Evolutionary conservation across 1,140 invertebrate species (phyloP).

Genomic region (Heliconius hermathena): DNA sequence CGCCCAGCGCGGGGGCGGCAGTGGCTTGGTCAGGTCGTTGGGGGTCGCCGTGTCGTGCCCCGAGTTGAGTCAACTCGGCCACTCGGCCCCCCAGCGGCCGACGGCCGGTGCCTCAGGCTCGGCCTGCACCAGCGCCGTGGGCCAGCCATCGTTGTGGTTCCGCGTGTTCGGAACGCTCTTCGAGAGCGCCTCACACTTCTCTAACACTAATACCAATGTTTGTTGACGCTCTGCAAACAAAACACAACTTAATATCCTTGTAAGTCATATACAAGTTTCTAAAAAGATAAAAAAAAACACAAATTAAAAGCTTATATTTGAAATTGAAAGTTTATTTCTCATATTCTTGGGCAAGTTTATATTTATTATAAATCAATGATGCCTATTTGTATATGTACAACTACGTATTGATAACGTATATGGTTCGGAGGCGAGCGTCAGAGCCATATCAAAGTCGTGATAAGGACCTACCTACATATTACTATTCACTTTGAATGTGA

Average conservation of each 20-base stretch:
- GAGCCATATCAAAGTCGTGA: not conserved
- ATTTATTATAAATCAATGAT: too few species aligned
- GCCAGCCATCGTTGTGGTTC: constrained; percentile 68
- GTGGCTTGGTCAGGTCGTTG: constrained; percentile 74
- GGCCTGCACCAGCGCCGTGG: constrained; percentile 56
- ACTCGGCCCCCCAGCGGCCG: constrained; percentile 93
- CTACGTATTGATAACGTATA: not conserved
- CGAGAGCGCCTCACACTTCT: constrained; percentile 79
- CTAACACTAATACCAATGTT: constrained; percentile 83
- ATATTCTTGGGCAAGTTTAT: too few species aligned
- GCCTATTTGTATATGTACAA: not conserved
- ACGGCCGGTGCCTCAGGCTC: constrained; percentile 85
- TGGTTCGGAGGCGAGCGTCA: not conserved
- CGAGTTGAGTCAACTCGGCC: constrained; percentile 95
- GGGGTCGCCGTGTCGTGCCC: constrained; percentile 73
- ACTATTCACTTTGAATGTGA: not conserved
- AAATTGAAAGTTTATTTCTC: not conserved
- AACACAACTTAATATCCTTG: not conserved
- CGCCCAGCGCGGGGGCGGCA: constrained; percentile 83
- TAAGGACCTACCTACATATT: not conserved
- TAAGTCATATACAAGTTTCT: not conserved
- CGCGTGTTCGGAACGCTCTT: constrained; percentile 71
- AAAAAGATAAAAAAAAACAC: too few species aligned
- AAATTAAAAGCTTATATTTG: too few species aligned
- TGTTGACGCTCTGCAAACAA: constrained; percentile 84